These are phyloP conservation scores for Aepyceros melampus DNA, from an alignment of 2,113 vertebrate genomes.

Conservation along the genomic window DNA sequence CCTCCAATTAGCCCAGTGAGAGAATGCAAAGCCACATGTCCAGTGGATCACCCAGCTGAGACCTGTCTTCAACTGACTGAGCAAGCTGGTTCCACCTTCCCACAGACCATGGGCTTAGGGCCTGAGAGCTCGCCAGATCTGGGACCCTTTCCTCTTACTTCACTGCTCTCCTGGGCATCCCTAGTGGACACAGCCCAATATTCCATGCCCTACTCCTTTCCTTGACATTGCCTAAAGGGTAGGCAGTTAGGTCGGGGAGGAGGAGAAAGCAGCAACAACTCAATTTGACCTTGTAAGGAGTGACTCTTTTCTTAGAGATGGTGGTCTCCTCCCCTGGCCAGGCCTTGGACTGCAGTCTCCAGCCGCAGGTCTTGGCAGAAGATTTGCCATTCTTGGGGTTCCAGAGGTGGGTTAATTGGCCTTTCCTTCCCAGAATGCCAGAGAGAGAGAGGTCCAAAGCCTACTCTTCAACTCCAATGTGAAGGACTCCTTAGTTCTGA, in stretches of 20 bases:
- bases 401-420: background rate
- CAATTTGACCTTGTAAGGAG: background rate
- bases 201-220: background rate
- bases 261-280: background rate
- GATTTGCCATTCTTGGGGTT: background rate
- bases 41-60: background rate
- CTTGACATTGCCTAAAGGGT: background rate
- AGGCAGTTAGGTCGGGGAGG: background rate
- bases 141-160: background rate
- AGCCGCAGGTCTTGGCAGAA: background rate
- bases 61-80: background rate
- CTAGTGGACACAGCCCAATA: background rate
- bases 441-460: background rate
- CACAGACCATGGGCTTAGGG: background rate
- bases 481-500: background rate
- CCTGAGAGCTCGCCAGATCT: background rate
- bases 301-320: background rate
- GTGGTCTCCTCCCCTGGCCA: background rate
- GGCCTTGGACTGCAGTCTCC: background rate
- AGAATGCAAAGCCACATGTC: background rate
- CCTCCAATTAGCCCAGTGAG: background rate
- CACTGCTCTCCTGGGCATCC: background rate
- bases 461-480: background rate
- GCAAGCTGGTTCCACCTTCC: background rate
- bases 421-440: background rate